Evolutionary conservation across 2,113 vertebrate species (phyloP).

Genomic region (Psammodynastes pulverulentus): DNA sequence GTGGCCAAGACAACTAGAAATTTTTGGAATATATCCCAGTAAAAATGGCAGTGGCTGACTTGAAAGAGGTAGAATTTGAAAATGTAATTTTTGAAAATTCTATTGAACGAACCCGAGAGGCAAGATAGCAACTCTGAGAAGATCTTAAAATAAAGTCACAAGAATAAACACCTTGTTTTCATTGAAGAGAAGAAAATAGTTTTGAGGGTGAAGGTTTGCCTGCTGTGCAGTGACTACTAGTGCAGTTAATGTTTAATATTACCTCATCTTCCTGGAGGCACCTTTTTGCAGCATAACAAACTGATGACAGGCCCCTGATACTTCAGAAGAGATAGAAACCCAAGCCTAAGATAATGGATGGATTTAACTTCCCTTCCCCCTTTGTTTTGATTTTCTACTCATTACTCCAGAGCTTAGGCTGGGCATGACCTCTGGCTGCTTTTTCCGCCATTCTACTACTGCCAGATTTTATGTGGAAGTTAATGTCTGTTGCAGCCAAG

Average conservation of each 20-base stretch:
- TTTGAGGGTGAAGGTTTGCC: constrained; percentile 62
- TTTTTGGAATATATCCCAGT: background rate
- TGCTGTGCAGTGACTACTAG: constrained; percentile 62
- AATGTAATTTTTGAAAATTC: background rate
- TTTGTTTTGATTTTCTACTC: constrained; percentile 72
- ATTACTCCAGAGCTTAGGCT: constrained; percentile 69
- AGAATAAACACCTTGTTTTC: constrained; percentile 31
- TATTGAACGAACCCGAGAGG: background rate
- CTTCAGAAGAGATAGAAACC: constrained; percentile 60
- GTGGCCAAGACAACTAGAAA: background rate
- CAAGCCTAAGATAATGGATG: constrained; percentile 61
- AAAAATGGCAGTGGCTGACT: background rate
- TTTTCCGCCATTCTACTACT: constrained; percentile 71
- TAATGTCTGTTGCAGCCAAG: constrained; percentile 70
- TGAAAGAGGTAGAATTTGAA: background rate
- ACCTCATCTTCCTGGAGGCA: constrained; percentile 69
- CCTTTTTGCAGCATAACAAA: constrained; percentile 70
- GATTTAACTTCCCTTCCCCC: constrained; percentile 67
- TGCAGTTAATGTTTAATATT: constrained; percentile 71
- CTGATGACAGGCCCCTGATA: constrained; percentile 68
- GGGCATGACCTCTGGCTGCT: constrained; percentile 70
- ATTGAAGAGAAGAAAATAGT: constrained; percentile 46
- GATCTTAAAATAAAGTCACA: constrained; percentile 36
- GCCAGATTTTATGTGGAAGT: constrained; percentile 72
- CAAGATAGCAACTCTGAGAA: background rate